phyloP scores from a whole-genome alignment of 1,140 invertebrate genomes.

The Nixonia krombeini region DNA sequence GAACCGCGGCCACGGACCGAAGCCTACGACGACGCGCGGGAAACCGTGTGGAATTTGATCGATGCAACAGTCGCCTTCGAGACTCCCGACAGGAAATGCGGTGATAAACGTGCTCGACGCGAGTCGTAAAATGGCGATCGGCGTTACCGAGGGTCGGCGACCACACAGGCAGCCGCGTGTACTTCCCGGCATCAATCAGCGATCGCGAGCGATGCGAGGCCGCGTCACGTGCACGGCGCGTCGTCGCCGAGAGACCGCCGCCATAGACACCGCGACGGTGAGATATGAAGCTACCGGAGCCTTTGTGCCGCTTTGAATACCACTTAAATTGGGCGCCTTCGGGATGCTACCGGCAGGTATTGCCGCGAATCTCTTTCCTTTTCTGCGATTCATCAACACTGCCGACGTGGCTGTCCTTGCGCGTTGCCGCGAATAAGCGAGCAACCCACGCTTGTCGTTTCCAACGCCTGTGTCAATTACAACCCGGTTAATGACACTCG shows the following conservation, averaged over 20 bases:
- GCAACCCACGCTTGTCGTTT: conserved; percentile 13
- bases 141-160: conserved; percentile 35
- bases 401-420: background rate
- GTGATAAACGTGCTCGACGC: background rate
- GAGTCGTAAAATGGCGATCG: conserved; percentile 5
- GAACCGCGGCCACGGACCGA: too few relatives aligned
- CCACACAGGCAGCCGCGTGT: conserved; percentile 54
- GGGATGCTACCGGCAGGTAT: conserved; percentile 51
- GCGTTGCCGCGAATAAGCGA: too few relatives aligned
- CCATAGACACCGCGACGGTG: conserved; percentile 58
- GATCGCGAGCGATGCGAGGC: conserved; percentile 53
- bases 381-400: conserved; percentile 49
- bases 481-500: conserved; percentile 21
- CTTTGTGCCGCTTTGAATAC: conserved; percentile 67
- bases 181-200: conserved; percentile 63
- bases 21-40: too few relatives aligned
- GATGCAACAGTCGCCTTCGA: too few relatives aligned
- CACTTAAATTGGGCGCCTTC: conserved; percentile 62
- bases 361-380: conserved; percentile 18
- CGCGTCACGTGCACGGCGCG: conserved; percentile 8
- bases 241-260: conserved; percentile 29
- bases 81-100: too few relatives aligned
- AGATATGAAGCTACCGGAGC: conserved; percentile 61
- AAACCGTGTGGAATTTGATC: too few relatives aligned
- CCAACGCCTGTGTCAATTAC: conserved; percentile 3